Base-by-base conservation (phyloP, 2,888 invertebrate genomes). In the Sympetrum striolatum region DNA sequence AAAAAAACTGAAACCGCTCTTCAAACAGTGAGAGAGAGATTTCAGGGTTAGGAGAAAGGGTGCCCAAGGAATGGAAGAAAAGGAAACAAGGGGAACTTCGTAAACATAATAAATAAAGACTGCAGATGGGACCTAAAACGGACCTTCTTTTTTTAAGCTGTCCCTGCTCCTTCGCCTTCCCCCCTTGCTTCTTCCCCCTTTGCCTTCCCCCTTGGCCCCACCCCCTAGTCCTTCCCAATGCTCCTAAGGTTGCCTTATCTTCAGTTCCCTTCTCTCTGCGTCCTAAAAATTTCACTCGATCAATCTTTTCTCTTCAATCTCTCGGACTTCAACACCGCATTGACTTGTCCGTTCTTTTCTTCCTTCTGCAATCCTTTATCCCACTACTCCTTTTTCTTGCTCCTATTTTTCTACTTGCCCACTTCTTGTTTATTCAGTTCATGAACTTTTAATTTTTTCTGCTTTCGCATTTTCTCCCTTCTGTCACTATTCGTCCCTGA, bases 21-120 rank as follows among this genome's bases (percentile, higher is more conserved):
- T 73, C 73, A 73, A 73, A 73, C 12, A 81, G 44, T 10, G n/a
- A 25, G 48, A 53, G 48, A 12, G 81, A 22, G 35, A 39, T 37
- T 37, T 31, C 48, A 25, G 2, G 82, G 81, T n/a, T 25, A 81
- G 25, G 22, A 31, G 82, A 82, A 53, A 58, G 31, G 35, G 53
- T 35, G 35, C 15, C 53, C 53, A 53, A 58, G 58, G 35, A 58
- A 53, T 25, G 53, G 73, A 73, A 73, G 18, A 35, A 31, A 53
- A 58, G 35, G 58, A 82, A 53, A 53, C 53, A 58, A 35, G 31
- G 53, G 86, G n/a, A n/a, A 86, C 60, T 37, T 86, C 37, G 60
- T 60, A 86, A 64, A 64, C 37, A 86, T 86, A 60, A 82, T 82
- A 82, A 82, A 82, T 81, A 81, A 82, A 86, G 86, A 37, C 8